Base-by-base conservation (phyloP, 2,797 vertebrate species). In the Betta splendens region DNA sequence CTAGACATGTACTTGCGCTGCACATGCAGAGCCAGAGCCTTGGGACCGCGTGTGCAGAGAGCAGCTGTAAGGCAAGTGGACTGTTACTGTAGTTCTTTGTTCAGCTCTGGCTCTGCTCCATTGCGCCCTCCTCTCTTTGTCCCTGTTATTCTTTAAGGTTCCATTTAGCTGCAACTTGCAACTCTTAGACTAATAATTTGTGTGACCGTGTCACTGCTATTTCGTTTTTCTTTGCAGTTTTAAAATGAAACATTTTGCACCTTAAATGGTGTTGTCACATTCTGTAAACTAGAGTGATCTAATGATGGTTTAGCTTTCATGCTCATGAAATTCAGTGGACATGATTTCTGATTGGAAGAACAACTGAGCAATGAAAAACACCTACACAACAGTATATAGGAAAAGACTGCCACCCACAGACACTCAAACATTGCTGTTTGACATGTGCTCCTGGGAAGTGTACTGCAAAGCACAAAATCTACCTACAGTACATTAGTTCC, bases 61-160 rank as follows among this genome's bases (percentile, higher is more conserved):
- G 87, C 85, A 85, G 85, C 84, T 88, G 85, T 75, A 81, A 77
- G 79, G 79, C 79, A 79, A 79, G 77, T 75, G 73, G 79, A 87
- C 81, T 84, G 77, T 87, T 85, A 88, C 87, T 89, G 86, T 88
- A 90, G 87, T 67, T 88, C 85, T 91, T 90, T 90, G 86, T 89
- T 84, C 76, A 65, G 68, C 45, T 16, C 78, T 86, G 79, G 84
- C 80, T 85, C 62, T 12, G 76, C 79, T 84, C 81, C 79, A 80
- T 73, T 50, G 70, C 47, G 20, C 43, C 61, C 22, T 66, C 53
- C 54, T 51, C 49, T 52, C 68, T 29, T 35, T 56, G 50, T 31
- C 38, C 21, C 25, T 38, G 38, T 40, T 21, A 26, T n/a, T 16
- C 32, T 51, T 54, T 40, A 23, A 22, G 52, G 57, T 39, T 54